Evolutionary conservation across 2,797 vertebrate genomes (phyloP), one percentile per base, ranked within the genome.

Genomic region (Schizopygopsis pylzovi): DNA sequence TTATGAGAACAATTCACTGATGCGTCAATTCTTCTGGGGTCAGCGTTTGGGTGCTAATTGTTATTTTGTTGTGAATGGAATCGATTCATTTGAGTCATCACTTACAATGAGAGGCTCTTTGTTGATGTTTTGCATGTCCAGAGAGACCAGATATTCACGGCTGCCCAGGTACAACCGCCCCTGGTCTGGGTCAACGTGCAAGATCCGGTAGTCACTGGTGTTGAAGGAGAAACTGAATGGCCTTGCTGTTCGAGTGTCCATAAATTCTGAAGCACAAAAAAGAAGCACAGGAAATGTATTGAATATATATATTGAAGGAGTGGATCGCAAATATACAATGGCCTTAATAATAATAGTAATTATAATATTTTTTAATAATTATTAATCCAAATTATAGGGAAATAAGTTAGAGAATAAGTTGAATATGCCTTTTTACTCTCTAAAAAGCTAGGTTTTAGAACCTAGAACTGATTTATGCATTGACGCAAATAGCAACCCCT

Each of bases 81-180:
- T 39, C 18, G 28, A 63, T 37, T 61, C 1, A 37, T 68, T 33
- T 63, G 65, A 59, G 70, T 39, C 22, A 63, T 37, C 52, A 89
- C 96, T 83, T 94, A 97, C 96, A 83, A 97, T 96, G 70, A 97
- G 96, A 0, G 96, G 96, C 91, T 97, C 96, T 87, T 96, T 96
- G 93, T 97, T 97, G 93, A 97, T 94, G 18, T 97, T 97, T 75
- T 97, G 96, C 92, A 97, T 96, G 91, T 97, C 96, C 87, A 97
- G 91, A 25, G 96, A 95, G 89, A 97, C 95, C 86, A 97, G 93
- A 93, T 96, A 97, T 93, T 97, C 96, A 12, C 96, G 93, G 90
- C 95, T 95, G 59, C 96, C 96, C 89, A 97, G 90, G 91, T 97
- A 97, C 54, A 97, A 93, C 3, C 96, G 95, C n/a, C 96, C 96